A percentile compares a stretch with the other conserved stretches of the same genome.
phyloP scores from a whole-genome alignment of 2,888 invertebrate genomes.

The Muscina levida region DNA sequence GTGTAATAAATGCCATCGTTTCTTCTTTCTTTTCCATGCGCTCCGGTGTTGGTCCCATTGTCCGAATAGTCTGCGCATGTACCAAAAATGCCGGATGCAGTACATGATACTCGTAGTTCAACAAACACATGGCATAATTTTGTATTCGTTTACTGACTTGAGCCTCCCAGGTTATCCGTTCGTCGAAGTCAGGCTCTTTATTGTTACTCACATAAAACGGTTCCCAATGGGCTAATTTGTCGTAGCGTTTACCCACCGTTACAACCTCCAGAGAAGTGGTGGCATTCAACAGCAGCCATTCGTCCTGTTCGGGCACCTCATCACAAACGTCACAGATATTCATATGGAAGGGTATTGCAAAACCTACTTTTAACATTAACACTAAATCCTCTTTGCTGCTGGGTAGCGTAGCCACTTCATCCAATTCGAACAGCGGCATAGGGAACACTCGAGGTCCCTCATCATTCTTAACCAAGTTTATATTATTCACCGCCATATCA shows the following conservation, averaged over 20 bases:
- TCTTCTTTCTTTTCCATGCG: conserved; percentile 80
- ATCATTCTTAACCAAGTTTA: conserved; percentile 72
- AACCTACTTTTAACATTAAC: conserved; percentile 54
- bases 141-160: conserved; percentile 82
- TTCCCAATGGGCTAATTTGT: conserved; percentile 89
- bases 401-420: conserved; percentile 65
- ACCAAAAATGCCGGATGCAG: conserved; percentile 93
- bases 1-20: conserved; percentile 83
- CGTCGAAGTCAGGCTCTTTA: conserved; percentile 91
- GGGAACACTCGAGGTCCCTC: conserved; percentile 68
- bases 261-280: conserved; percentile 78
- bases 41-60: conserved; percentile 85
- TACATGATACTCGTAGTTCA: conserved; percentile 93
- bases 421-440: conserved; percentile 71
- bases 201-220: conserved; percentile 95
- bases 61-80: conserved; percentile 93
- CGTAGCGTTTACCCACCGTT: conserved; percentile 87
- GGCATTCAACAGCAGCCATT: conserved; percentile 61
- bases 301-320: conserved; percentile 62
- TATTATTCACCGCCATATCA: conserved; percentile 87
- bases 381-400: conserved; percentile 70
- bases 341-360: conserved; percentile 67
- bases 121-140: conserved; percentile 92
- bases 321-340: conserved; percentile 67
- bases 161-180: conserved; percentile 94